Percentiles rank a stretch among this genome's conserved stretches.
Conservation (phyloP, 2,113 vertebrate species). For the Stercorarius parasiticus region DNA sequence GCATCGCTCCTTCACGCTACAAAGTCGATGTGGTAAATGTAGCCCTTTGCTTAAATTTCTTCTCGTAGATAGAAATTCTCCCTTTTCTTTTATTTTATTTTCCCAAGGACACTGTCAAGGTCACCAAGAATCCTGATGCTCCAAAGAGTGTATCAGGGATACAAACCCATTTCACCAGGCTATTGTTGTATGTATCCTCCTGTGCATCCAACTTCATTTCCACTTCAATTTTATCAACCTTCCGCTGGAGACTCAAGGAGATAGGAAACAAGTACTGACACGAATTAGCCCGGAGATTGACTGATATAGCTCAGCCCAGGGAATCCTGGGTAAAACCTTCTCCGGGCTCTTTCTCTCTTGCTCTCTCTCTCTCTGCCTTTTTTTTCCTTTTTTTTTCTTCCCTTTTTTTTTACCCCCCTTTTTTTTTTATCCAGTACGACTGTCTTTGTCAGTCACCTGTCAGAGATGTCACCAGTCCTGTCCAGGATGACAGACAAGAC, state of each 20-base stretch:
- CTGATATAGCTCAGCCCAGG: slow-evolving; percentile 86
- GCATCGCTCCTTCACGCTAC: rapidly evolving
- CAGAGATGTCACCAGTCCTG: slow-evolving; percentile 74
- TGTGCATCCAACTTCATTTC: slow-evolving; percentile 95
- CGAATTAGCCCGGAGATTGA: slow-evolving; percentile 95
- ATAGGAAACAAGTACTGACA: slow-evolving; percentile 94
- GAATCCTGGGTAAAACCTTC: slow-evolving; percentile 80
- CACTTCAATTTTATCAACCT: slow-evolving; percentile 99
- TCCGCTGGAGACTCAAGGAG: slow-evolving; percentile 88
- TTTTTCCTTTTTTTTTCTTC: background rate
- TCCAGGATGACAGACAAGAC: slow-evolving; percentile 73
- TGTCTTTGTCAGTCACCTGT: slow-evolving; percentile 83
- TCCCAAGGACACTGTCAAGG: slow-evolving; percentile 88
- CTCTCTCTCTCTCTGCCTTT: background rate
- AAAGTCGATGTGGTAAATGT: background rate
- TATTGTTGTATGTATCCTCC: slow-evolving; percentile 83
- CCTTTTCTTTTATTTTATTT: slow-evolving; percentile 36
- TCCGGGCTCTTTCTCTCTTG: slow-evolving; percentile 41
- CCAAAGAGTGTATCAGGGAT: slow-evolving; percentile 76
- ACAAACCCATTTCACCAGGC: slow-evolving; percentile 79
- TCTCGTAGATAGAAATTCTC: background rate
- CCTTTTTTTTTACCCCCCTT: rapidly evolving
- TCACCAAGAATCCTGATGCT: slow-evolving; percentile 74
- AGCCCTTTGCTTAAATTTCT: background rate
- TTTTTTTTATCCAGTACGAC: slow-evolving; percentile 27